Conservation (phyloP, 2,113 vertebrate species). For the Elaphurus davidianus region DNA sequence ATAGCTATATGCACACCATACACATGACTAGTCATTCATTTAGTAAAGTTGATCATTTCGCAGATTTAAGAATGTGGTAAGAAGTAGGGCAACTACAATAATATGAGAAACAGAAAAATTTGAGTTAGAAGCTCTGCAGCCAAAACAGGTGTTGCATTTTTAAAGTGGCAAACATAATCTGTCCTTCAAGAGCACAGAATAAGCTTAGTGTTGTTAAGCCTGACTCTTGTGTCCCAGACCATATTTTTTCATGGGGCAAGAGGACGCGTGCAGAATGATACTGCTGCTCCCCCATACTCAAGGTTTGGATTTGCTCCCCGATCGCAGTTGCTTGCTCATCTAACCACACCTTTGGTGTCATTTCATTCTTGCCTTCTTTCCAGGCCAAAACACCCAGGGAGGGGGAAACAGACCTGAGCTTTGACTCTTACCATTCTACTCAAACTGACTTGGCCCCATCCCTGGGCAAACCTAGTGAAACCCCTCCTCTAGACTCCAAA, state of each 20-base stretch:
- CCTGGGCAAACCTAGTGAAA: constrained; percentile 65
- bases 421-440: constrained; percentile 87
- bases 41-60: not conserved
- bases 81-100: not conserved
- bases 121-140: not conserved
- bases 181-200: not conserved
- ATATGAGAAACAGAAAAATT: not conserved
- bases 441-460: constrained; percentile 83
- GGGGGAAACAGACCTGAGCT: constrained; percentile 75
- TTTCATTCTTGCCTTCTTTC: constrained; percentile 26
- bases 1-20: not conserved
- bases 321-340: not conserved
- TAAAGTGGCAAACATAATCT: not conserved
- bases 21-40: not conserved
- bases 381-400: constrained; percentile 81
- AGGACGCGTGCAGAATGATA: not conserved
- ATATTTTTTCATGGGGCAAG: not conserved
- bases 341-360: not conserved
- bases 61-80: not conserved
- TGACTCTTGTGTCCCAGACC: not conserved
- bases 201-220: not conserved
- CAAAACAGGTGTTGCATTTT: not conserved
- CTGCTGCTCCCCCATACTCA: fast-evolving
- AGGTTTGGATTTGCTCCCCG: not conserved
- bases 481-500: constrained; percentile 59